Evolutionary conservation across 2,888 invertebrate genomes (phyloP).

Genomic region (Catocala nupta): DNA sequence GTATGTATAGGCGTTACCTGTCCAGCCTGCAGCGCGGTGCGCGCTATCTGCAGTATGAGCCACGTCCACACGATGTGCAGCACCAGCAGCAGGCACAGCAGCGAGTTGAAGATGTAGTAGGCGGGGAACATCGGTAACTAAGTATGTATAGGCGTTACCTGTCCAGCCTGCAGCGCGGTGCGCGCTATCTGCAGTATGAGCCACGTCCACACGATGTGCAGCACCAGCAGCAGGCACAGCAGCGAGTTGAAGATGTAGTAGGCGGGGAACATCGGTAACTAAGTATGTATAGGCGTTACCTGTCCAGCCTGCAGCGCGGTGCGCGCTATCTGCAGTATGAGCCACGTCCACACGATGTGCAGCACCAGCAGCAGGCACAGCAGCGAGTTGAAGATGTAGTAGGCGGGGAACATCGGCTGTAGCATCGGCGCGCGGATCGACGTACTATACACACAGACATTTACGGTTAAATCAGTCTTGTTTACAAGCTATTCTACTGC

Average conservation of each 20-base stretch:
- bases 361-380: slow-evolving; percentile 92
- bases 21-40: slow-evolving; percentile 90
- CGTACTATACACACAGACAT: slow-evolving; percentile 86
- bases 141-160: slow-evolving; percentile 76
- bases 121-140: slow-evolving; percentile 94
- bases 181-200: slow-evolving; percentile 96
- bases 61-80: slow-evolving; percentile 98
- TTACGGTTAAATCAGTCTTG: no score
- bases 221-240: slow-evolving; percentile 91
- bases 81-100: slow-evolving; percentile 92
- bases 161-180: slow-evolving; percentile 90
- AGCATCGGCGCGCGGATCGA: slow-evolving; percentile 94
- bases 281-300: slow-evolving; percentile 69
- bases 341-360: slow-evolving; percentile 97
- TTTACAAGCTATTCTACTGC: no score
- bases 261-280: slow-evolving; percentile 94
- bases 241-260: slow-evolving; percentile 97
- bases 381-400: slow-evolving; percentile 97
- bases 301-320: slow-evolving; percentile 90
- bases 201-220: slow-evolving; percentile 98
- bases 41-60: slow-evolving; percentile 96
- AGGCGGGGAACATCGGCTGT: slow-evolving; percentile 96
- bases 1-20: slow-evolving; percentile 80
- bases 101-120: slow-evolving; percentile 96
- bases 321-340: slow-evolving; percentile 96